These are phyloP conservation scores for Athalia rosae DNA, from an alignment of 2,888 invertebrate species.

Conservation along the genomic window DNA sequence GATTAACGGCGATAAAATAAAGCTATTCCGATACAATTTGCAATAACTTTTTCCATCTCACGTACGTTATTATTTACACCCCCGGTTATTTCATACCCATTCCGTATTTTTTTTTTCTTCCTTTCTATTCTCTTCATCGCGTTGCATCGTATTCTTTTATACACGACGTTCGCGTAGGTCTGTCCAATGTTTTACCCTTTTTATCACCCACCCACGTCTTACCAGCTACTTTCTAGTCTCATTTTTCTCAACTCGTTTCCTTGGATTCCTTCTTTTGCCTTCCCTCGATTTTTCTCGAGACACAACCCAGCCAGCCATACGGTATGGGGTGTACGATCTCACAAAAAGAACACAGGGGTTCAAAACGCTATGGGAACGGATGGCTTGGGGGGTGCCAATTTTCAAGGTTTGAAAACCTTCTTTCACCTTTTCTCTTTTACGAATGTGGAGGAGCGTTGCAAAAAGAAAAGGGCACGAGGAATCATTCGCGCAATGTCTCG, in stretches of 20 bases:
- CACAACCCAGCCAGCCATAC: conserved; percentile 39
- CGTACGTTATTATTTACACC: too few relatives aligned
- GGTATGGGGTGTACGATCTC: conserved; percentile 16
- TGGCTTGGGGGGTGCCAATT: neutral
- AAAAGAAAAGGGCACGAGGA: too few relatives aligned
- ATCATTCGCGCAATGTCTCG: too few relatives aligned
- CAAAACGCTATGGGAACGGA: too few relatives aligned
- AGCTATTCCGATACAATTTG: too few relatives aligned
- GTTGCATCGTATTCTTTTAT: neutral
- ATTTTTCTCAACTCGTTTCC: conserved; percentile 44
- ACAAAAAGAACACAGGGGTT: conserved; percentile 9
- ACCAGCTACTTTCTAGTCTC: conserved; percentile 43
- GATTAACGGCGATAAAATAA: too few relatives aligned
- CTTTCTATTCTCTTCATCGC: neutral
- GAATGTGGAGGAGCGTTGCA: too few relatives aligned
- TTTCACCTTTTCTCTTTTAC: too few relatives aligned
- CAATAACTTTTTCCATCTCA: too few relatives aligned
- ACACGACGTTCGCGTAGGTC: conserved; percentile 17
- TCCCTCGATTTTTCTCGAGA: conserved; percentile 10
- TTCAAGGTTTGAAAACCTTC: neutral
- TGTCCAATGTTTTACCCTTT: conserved; percentile 39
- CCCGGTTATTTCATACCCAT: too few relatives aligned
- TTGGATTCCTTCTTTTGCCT: conserved; percentile 15
- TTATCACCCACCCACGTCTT: conserved; percentile 36
- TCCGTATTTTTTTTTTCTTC: neutral